Conservation (phyloP, 2,113 vertebrate genomes). For the Uria lomvia region DNA sequence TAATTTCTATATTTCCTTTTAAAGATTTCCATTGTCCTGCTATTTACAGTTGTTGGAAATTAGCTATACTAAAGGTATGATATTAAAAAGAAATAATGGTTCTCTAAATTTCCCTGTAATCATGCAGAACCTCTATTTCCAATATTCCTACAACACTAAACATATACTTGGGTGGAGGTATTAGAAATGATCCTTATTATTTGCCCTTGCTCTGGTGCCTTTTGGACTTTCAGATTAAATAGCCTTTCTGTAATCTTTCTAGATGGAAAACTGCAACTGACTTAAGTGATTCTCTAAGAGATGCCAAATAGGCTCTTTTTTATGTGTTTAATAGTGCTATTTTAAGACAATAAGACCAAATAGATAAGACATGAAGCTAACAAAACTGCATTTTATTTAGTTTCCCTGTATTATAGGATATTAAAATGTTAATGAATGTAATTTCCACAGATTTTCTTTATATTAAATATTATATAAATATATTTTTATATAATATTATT, state of each 20-base stretch:
- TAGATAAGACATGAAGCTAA: background rate
- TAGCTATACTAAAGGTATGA: too few relatives aligned
- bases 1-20: background rate
- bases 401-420: background rate
- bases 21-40: background rate
- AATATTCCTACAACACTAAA: background rate
- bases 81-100: background rate
- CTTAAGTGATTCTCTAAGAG: background rate
- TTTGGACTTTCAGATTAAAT: background rate
- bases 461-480: background rate
- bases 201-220: background rate
- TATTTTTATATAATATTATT: background rate
- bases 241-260: background rate
- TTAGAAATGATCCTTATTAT: background rate
- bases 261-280: background rate
- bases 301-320: background rate
- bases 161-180: background rate
- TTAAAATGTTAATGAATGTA: background rate
- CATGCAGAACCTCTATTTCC: background rate
- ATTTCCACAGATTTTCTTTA: background rate
- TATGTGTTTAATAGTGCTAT: background rate
- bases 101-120: background rate
- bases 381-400: background rate
- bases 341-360: background rate
- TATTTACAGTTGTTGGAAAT: background rate